Conservation (phyloP, 2,113 vertebrate genomes). For the Hippocampus comes region DNA sequence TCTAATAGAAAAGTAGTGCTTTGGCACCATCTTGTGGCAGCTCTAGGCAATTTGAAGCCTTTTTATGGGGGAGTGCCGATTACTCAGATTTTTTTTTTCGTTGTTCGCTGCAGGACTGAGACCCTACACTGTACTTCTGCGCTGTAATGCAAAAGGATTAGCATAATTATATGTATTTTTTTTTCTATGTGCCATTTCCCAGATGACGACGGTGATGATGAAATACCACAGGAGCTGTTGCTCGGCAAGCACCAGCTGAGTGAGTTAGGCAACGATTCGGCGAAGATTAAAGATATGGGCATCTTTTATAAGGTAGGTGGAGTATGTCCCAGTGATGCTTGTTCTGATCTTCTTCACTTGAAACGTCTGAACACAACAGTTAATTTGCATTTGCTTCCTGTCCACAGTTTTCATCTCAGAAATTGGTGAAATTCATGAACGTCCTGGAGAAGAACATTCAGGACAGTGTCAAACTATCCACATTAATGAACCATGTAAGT, state of each 20-base stretch:
- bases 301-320: constrained; percentile 86
- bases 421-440: constrained; percentile 90
- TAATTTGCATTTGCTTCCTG: neutral
- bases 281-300: constrained; percentile 97
- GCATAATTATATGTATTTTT: constrained; percentile 1
- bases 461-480: constrained; percentile 92
- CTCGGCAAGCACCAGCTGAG: constrained; percentile 92
- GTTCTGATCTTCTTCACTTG: neutral
- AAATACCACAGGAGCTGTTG: constrained; percentile 91
- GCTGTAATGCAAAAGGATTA: neutral
- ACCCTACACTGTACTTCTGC: no score
- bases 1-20: no score
- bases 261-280: constrained; percentile 90
- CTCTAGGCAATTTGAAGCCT: no score
- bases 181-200: constrained; percentile 22
- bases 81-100: no score
- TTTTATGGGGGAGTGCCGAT: no score
- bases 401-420: constrained; percentile 84
- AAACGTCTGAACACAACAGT: neutral
- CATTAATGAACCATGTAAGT: constrained; percentile 88
- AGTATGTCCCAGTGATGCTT: neutral
- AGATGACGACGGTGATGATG: constrained; percentile 79
- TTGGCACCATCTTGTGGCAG: no score
- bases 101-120: no score
- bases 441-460: constrained; percentile 98